Evolutionary conservation across 2,888 invertebrate species (phyloP).

Genomic region (Agonopterix alstromeriana): DNA sequence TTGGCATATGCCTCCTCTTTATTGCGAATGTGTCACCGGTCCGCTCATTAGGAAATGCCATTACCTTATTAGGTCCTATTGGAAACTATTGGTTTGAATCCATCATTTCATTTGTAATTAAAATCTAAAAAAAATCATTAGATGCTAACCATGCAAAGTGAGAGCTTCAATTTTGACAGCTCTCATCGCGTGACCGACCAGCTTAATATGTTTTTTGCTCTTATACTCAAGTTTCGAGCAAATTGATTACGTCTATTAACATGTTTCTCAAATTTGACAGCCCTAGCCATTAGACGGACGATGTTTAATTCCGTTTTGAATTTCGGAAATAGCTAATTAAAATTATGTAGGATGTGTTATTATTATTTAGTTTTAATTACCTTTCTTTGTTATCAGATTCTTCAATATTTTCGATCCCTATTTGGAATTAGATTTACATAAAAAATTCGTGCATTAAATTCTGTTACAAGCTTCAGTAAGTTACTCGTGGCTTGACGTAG

Average conservation of each 20-base stretch:
- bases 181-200: slow-evolving; percentile 49
- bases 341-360: background rate
- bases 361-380: slow-evolving; percentile 12
- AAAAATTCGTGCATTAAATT: too few relatives aligned
- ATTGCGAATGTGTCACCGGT: too few relatives aligned
- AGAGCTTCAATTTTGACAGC: slow-evolving; percentile 48
- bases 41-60: too few relatives aligned
- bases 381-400: slow-evolving; percentile 10
- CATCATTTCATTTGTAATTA: too few relatives aligned
- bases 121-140: too few relatives aligned
- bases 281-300: slow-evolving; percentile 36
- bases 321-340: slow-evolving; percentile 1
- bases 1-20: too few relatives aligned
- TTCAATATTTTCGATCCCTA: too few relatives aligned
- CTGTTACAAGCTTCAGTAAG: background rate
- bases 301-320: slow-evolving; percentile 11
- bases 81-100: too few relatives aligned
- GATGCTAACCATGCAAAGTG: slow-evolving; percentile 14
- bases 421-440: too few relatives aligned
- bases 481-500: background rate
- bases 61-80: too few relatives aligned
- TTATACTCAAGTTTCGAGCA: slow-evolving; percentile 39
- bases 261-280: slow-evolving; percentile 51
- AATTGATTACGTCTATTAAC: slow-evolving; percentile 61
- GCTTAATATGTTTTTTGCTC: slow-evolving; percentile 43